Evolutionary conservation across 2,888 invertebrate species (phyloP), one percentile per base, ranked within the genome.

Genomic region (Mythimna albipuncta): DNA sequence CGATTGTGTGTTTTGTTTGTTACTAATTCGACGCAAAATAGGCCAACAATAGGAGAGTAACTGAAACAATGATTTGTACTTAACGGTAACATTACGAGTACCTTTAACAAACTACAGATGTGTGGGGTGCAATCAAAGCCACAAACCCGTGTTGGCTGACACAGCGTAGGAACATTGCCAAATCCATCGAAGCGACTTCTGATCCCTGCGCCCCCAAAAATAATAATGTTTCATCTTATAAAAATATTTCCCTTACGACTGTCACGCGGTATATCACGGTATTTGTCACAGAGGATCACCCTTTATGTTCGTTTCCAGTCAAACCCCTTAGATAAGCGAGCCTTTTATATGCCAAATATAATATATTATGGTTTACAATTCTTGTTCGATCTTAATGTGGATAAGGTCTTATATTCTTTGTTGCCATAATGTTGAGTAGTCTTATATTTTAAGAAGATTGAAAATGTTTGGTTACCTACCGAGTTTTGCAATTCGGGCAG

Each of bases 231-330:
- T 96, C 96, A 96, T 96, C 95, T 96, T 96, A 96, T 95, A 95
- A 96, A 96, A 96, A 96, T 96, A 96, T 96, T 96, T 96, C 93
- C 93, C 93, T 94, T 95, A 95, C 96, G 94, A 94, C 95, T 95
- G 95, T 95, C 96, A 93, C 93, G 93, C 95, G 93, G 95, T 95
- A 96, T 96, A 96, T 96, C 96, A 96, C 95, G 92, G 94, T 96
- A 96, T 96, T 96, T 96, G 96, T 96, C 96, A 96, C 96, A 95
- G 95, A 95, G 95, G 96, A 96, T 96, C 96, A 96, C 96, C 96
- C 96, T 96, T 96, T 96, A 96, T 96, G 96, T 95, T 96, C 95
- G 95, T 95, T 96, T 95, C 95, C 95, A 96, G 96, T 95, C 96
- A 96, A 96, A 96, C 96, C 96, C 96, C 96, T 96, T 96, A 96